Evolutionary conservation across 1,140 invertebrate genomes (phyloP).

Genomic region (Zelostemma sp.): DNA sequence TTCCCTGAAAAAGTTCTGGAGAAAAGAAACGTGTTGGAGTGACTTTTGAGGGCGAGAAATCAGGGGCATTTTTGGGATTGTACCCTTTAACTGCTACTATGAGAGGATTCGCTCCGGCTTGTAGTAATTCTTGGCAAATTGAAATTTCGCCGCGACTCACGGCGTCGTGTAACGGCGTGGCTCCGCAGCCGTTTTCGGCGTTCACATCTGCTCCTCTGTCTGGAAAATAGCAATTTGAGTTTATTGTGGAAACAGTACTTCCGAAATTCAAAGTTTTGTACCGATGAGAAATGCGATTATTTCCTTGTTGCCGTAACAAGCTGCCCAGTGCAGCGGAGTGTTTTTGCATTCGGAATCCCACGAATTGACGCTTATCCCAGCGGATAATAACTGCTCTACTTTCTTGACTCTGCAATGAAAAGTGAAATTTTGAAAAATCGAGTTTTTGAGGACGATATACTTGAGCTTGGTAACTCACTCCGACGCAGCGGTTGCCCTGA

Average conservation of each 20-base stretch:
- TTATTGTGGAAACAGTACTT: background rate
- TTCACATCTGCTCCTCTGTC: slow-evolving; percentile 72
- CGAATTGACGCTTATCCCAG: slow-evolving; percentile 74
- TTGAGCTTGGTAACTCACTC: slow-evolving; percentile 73
- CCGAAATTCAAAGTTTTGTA: slow-evolving; percentile 59
- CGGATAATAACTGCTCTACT: slow-evolving; percentile 68
- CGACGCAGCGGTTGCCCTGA: slow-evolving; percentile 75
- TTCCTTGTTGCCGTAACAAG: slow-evolving; percentile 74
- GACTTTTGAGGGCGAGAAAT: background rate
- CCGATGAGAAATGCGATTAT: slow-evolving; percentile 73
- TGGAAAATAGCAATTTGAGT: slow-evolving; percentile 49
- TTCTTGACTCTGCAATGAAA: slow-evolving; percentile 65
- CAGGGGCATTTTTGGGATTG: slow-evolving; percentile 5
- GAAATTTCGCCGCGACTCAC: slow-evolving; percentile 72
- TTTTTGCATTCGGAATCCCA: slow-evolving; percentile 75
- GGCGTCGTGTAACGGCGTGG: slow-evolving; percentile 76
- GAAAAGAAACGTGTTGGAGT: slow-evolving; percentile 5
- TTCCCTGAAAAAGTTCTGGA: slow-evolving; percentile 68
- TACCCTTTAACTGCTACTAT: slow-evolving; percentile 73
- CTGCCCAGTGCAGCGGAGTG: slow-evolving; percentile 77
- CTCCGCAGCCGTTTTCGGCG: slow-evolving; percentile 72
- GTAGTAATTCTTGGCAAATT: slow-evolving; percentile 73
- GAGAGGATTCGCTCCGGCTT: slow-evolving; percentile 72
- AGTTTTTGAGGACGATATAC: too few species aligned
- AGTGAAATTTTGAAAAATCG: too few species aligned